Conservation (phyloP, 2,888 invertebrate species). For the Orchestes rusci region DNA sequence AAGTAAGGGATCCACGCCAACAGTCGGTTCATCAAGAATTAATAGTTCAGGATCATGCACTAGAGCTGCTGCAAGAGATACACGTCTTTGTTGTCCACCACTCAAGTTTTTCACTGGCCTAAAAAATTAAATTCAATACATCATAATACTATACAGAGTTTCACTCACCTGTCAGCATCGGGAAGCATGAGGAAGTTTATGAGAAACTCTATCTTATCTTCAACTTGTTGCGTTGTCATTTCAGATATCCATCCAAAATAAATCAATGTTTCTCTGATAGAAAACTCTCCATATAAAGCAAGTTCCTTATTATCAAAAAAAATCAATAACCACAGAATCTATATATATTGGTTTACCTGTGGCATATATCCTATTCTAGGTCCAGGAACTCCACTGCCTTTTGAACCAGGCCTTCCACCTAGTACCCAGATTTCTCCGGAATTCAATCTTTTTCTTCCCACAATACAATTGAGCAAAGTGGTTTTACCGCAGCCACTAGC, state of each 20-base stretch:
- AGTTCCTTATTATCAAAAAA: constrained; percentile 31
- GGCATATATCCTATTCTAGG: constrained; percentile 68
- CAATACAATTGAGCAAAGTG: constrained; percentile 77
- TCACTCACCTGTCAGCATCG: constrained; percentile 68
- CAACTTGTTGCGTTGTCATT: constrained; percentile 38
- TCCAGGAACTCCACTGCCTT: constrained; percentile 80
- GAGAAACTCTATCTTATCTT: constrained; percentile 37
- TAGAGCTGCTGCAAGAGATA: constrained; percentile 82
- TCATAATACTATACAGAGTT: neutral
- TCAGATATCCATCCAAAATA: constrained; percentile 42
- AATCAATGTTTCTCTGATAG: constrained; percentile 40
- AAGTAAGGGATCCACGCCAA: constrained; percentile 85
- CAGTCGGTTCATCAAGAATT: constrained; percentile 90
- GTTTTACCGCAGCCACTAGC: constrained; percentile 91
- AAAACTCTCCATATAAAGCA: constrained; percentile 42
- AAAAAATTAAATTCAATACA: neutral
- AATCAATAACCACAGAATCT: neutral
- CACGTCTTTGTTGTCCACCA: constrained; percentile 84
- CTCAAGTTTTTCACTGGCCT: constrained; percentile 49
- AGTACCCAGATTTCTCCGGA: constrained; percentile 79
- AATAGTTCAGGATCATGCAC: constrained; percentile 83
- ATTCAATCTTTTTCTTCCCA: constrained; percentile 72
- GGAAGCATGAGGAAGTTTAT: constrained; percentile 40
- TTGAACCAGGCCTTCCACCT: constrained; percentile 74
- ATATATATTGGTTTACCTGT: constrained; percentile 25